These are phyloP conservation scores for Sussaba pulchella DNA, from an alignment of 2,888 invertebrate species.

Conservation along the genomic window DNA sequence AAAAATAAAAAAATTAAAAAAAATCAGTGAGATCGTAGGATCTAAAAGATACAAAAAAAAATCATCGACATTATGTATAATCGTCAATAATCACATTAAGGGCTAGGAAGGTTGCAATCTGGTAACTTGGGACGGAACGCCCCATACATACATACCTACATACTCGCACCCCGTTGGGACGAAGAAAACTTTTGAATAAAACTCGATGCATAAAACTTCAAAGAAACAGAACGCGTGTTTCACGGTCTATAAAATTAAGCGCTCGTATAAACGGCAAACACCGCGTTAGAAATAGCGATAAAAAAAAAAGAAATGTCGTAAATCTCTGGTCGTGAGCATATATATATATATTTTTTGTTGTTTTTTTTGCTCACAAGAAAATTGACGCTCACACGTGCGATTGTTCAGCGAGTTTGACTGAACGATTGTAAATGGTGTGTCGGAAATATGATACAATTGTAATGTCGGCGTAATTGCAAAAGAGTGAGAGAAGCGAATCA, in stretches of 20 bases:
- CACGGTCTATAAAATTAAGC: slow-evolving; percentile 41
- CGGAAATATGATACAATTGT: neutral
- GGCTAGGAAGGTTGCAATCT: no score
- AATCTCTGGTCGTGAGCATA: slow-evolving; percentile 1
- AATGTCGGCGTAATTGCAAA: neutral
- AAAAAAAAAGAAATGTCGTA: slow-evolving; percentile 4
- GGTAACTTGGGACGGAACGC: no score
- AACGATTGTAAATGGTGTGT: slow-evolving; percentile 8
- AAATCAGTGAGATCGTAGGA: no score
- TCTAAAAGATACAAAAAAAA: no score
- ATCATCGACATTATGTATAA: no score
- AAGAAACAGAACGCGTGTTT: slow-evolving; percentile 37
- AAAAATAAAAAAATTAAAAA: no score
- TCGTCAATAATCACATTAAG: no score
- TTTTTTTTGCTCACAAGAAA: neutral
- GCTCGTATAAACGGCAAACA: slow-evolving; percentile 1
- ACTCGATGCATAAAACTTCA: slow-evolving; percentile 38
- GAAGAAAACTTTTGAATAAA: slow-evolving; percentile 19
- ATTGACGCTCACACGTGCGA: neutral
- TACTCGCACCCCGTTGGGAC: slow-evolving; percentile 15
- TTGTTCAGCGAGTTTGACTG: neutral
- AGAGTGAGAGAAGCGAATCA: neutral
- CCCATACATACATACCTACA: no score
- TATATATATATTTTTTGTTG: no score
- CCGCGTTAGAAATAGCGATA: slow-evolving; percentile 4